Conservation (phyloP, 2,113 vertebrate species). For the Capricornis sumatraensis region DNA sequence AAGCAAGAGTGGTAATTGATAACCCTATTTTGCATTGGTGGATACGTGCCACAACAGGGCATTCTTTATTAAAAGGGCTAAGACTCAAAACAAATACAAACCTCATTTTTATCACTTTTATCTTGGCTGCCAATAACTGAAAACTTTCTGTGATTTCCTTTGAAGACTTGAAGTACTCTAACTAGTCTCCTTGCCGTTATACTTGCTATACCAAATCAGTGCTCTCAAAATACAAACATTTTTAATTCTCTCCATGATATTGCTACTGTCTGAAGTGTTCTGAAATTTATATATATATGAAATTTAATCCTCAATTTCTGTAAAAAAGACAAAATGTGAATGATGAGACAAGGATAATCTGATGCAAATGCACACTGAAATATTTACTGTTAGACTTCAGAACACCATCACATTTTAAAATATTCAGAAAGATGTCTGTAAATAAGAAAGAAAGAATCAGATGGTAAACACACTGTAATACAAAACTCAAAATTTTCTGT, state of each 20-base stretch:
- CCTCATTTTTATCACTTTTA: constrained; percentile 1
- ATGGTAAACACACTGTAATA: neutral
- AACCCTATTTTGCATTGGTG: neutral
- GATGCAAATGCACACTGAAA: neutral
- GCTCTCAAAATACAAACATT: neutral
- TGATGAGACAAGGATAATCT: neutral
- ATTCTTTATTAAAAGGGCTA: constrained; percentile 58
- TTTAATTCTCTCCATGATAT: neutral
- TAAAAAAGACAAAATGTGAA: neutral
- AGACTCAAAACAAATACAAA: neutral
- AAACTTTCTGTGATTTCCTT: neutral
- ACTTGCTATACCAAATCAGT: neutral
- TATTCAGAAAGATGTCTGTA: neutral
- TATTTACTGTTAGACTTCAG: neutral
- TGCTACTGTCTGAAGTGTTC: neutral
- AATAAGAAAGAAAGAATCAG: neutral
- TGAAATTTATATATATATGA: neutral
- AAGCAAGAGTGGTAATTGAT: neutral
- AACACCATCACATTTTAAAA: neutral
- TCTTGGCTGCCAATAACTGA: neutral
- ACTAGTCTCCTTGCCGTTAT: neutral
- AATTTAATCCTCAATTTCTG: neutral
- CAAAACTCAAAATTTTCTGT: neutral
- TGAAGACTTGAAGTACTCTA: neutral
- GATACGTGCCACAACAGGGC: neutral